phyloP scores from a whole-genome alignment of 2,888 invertebrate species.

The Andrena flavipes region DNA sequence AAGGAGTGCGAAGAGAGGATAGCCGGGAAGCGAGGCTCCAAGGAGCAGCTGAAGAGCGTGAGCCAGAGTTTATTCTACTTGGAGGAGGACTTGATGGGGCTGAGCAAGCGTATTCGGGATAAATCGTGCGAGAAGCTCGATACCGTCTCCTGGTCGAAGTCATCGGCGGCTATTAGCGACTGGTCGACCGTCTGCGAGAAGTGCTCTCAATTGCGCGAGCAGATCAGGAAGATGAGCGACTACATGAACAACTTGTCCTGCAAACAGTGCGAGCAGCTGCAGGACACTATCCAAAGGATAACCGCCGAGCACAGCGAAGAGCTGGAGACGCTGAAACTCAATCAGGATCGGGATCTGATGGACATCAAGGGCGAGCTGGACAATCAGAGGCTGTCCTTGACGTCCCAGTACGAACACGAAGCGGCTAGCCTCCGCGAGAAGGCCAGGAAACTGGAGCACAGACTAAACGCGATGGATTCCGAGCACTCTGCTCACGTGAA shows the following conservation, averaged over 20 bases:
- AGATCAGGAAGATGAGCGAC: slow-evolving; percentile 85
- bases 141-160: slow-evolving; percentile 68
- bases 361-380: slow-evolving; percentile 80
- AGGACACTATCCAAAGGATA: slow-evolving; percentile 84
- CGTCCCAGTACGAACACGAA: slow-evolving; percentile 85
- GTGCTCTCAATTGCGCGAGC: slow-evolving; percentile 86
- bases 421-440: slow-evolving; percentile 87
- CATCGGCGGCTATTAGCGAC: slow-evolving; percentile 67
- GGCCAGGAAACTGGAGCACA: slow-evolving; percentile 89
- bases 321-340: slow-evolving; percentile 82
- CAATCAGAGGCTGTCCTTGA: slow-evolving; percentile 84
- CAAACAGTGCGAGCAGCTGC: slow-evolving; percentile 85
- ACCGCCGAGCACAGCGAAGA: slow-evolving; percentile 83
- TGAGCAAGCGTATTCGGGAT: slow-evolving; percentile 75
- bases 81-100: slow-evolving; percentile 81
- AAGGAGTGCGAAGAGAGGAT: slow-evolving; percentile 86
- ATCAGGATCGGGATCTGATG: slow-evolving; percentile 85
- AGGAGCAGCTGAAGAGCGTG: slow-evolving; percentile 76
- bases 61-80: slow-evolving; percentile 80
- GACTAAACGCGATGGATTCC: slow-evolving; percentile 91
- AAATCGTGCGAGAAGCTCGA: slow-evolving; percentile 44
- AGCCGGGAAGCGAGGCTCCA: slow-evolving; percentile 68
- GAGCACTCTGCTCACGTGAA: slow-evolving; percentile 94
- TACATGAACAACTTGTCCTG: slow-evolving; percentile 82
- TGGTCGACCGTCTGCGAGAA: slow-evolving; percentile 86